These are phyloP conservation scores for Yponomeuta plumbellus DNA, from an alignment of 2,888 invertebrate species.

Conservation along the genomic window DNA sequence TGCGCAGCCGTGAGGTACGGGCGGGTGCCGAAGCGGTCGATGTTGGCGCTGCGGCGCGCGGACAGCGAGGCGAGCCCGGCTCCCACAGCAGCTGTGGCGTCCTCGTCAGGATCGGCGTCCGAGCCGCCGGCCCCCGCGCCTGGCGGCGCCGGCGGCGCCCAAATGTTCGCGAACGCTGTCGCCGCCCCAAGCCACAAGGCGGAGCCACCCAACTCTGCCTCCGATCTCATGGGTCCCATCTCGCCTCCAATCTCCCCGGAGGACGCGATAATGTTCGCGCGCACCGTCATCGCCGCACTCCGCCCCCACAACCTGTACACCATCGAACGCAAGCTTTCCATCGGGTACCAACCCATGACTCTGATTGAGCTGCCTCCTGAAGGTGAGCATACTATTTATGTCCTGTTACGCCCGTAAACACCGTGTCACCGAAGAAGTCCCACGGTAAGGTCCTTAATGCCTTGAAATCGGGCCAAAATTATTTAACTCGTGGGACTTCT, in stretches of 20 bases:
- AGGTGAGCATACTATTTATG: slow-evolving; percentile 29
- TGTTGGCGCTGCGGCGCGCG: slow-evolving; percentile 29
- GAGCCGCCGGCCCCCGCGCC: not conserved
- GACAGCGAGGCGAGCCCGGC: not conserved
- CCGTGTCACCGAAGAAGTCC: no score
- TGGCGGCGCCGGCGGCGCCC: no score
- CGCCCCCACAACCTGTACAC: slow-evolving; percentile 92
- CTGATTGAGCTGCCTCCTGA: slow-evolving; percentile 28
- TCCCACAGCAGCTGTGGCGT: no score
- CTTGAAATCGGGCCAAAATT: no score
- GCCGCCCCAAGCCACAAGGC: not conserved
- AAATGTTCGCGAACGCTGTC: not conserved
- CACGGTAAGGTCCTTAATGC: no score
- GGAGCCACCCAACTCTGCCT: not conserved
- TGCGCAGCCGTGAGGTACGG: slow-evolving; percentile 94
- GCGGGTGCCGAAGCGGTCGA: slow-evolving; percentile 93
- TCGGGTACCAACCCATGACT: slow-evolving; percentile 34
- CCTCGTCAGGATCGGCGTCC: not conserved
- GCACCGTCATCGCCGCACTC: slow-evolving; percentile 81
- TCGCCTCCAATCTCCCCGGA: not conserved
- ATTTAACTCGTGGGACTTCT: no score
- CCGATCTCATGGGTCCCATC: not conserved
- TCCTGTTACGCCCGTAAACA: no score
- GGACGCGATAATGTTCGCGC: slow-evolving; percentile 52
- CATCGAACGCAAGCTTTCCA: slow-evolving; percentile 82